phyloP scores from a whole-genome alignment of 2,888 invertebrate species.

The Himalopsyche japonica region DNA sequence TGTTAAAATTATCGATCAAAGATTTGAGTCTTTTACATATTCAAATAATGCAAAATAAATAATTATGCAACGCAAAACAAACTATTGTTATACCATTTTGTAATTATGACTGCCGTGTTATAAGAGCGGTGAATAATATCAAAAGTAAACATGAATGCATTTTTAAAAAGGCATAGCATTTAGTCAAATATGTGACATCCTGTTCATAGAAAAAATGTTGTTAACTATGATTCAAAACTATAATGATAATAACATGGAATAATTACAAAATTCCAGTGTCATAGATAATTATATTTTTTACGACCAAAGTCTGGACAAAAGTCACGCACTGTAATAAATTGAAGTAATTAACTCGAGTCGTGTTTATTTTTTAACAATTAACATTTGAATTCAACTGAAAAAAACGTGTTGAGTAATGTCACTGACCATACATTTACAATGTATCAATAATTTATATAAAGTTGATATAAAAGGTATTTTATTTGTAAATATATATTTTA shows the following conservation, averaged over 20 bases:
- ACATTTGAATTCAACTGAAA: too few relatives aligned
- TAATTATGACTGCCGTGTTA: background rate
- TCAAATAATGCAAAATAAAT: too few relatives aligned
- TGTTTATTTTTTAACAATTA: too few relatives aligned
- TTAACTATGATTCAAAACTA: conserved; percentile 22
- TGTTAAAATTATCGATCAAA: too few relatives aligned
- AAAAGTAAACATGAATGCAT: background rate
- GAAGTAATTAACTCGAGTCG: too few relatives aligned
- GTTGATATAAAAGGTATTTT: too few relatives aligned
- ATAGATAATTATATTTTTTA: conserved; percentile 19
- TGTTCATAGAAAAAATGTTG: conserved; percentile 14
- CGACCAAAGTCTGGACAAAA: background rate
- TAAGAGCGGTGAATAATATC: background rate
- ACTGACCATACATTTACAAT: too few relatives aligned
- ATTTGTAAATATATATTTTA: too few relatives aligned
- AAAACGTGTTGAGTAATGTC: too few relatives aligned
- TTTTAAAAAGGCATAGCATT: background rate
- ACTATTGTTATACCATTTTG: background rate
- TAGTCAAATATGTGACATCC: conserved; percentile 25
- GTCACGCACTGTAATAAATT: background rate
- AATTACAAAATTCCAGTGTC: conserved; percentile 18
- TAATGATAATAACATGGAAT: conserved; percentile 23
- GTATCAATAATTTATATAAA: too few relatives aligned
- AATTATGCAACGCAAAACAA: background rate
- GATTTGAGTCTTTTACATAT: too few relatives aligned